A percentile compares a stretch with the other conserved stretches of the same genome.
These are phyloP conservation scores for Cephus sareptanus DNA, from an alignment of 2,888 invertebrate species.

Conservation along the genomic window DNA sequence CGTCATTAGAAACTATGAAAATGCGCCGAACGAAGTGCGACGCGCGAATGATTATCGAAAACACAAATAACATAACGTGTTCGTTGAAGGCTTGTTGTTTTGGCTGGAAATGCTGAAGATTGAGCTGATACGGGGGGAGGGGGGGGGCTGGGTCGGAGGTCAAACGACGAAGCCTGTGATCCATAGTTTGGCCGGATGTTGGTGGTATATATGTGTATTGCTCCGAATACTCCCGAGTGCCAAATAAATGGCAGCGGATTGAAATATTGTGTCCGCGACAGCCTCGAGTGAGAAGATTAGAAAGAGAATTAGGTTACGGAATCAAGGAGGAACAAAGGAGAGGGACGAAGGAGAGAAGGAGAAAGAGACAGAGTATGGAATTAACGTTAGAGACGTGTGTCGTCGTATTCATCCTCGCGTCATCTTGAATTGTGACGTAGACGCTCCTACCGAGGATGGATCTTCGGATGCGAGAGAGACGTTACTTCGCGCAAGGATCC, in stretches of 20 bases:
- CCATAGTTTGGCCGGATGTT: conserved; percentile 30
- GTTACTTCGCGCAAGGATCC: neutral
- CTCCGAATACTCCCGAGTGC: conserved; percentile 58
- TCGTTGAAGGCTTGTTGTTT: neutral
- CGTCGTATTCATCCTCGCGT: too few species aligned
- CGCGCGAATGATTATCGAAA: too few species aligned
- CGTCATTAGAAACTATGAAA: neutral
- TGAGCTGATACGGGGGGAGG: too few species aligned
- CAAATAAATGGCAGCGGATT: conserved; percentile 33
- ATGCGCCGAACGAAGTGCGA: neutral
- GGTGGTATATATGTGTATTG: too few species aligned
- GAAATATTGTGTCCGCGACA: too few species aligned
- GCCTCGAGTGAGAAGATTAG: too few species aligned
- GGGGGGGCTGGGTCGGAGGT: too few species aligned
- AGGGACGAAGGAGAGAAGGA: neutral
- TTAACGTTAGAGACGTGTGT: too few species aligned
- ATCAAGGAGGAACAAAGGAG: conserved; percentile 11
- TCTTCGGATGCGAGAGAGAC: neutral
- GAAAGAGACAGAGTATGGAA: neutral
- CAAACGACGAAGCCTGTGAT: conserved; percentile 35
- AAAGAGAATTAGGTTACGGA: conserved; percentile 20
- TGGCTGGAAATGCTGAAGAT: too few species aligned
- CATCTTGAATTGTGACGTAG: too few species aligned
- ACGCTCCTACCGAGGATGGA: neutral
- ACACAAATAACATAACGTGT: neutral